A percentile compares a stretch with the other conserved stretches of the same genome.
Conservation (phyloP, 2,797 vertebrate species). For the Hydrophis major region DNA sequence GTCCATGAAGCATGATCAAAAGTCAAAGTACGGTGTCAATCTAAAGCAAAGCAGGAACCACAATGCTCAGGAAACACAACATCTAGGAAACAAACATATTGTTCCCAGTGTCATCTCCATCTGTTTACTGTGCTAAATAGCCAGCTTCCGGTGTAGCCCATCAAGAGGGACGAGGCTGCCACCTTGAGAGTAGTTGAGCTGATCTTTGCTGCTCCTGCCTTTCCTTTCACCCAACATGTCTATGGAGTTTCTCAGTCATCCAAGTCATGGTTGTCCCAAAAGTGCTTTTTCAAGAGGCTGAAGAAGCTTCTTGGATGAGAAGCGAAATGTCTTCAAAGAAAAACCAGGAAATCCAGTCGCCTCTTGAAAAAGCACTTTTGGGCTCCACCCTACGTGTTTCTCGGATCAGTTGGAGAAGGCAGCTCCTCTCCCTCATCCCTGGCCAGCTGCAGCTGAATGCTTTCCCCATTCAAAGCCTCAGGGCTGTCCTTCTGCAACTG, state of each 20-base stretch:
- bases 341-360: too few species aligned
- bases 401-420: neutral
- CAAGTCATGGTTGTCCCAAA: too few species aligned
- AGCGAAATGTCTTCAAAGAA: too few species aligned
- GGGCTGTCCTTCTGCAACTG: neutral
- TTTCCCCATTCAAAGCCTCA: neutral
- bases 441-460: neutral
- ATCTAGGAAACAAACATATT: neutral
- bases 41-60: neutral
- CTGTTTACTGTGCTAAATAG: neutral
- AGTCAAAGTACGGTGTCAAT: neutral
- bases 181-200: neutral
- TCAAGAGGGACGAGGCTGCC: neutral
- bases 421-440: neutral
- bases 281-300: too few species aligned
- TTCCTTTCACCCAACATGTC: neutral
- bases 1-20: neutral
- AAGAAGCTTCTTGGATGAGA: too few species aligned
- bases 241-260: too few species aligned
- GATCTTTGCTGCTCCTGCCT: neutral
- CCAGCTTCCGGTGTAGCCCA: neutral
- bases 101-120: neutral
- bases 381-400: neutral
- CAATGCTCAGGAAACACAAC: neutral
- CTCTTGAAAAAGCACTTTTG: too few species aligned